Evolutionary conservation across 2,797 vertebrate species (phyloP).

Genomic region (Oophaga sylvatica): DNA sequence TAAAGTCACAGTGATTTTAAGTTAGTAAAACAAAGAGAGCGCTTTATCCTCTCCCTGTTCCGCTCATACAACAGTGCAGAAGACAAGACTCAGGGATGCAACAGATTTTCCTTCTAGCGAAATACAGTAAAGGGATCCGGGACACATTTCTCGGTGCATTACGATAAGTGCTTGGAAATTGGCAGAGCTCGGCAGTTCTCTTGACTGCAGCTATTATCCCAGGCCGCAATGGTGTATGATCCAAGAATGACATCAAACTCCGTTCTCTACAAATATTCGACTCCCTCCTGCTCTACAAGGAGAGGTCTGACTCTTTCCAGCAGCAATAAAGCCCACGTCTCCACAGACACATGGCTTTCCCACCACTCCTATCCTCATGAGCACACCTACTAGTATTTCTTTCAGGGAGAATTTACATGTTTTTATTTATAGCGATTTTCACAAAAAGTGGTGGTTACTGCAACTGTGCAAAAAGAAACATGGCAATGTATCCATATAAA

Average conservation of each 20-base stretch:
- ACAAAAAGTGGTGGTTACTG: not conserved
- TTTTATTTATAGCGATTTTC: not conserved
- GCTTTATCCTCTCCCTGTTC: not conserved
- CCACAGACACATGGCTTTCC: not conserved
- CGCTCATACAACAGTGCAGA: not conserved
- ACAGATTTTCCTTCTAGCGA: constrained; percentile 26
- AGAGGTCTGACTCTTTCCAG: not conserved
- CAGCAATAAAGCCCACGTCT: not conserved
- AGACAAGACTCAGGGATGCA: not conserved
- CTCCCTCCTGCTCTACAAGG: constrained; percentile 3
- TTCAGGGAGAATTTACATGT: not conserved
- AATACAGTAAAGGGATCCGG: not conserved
- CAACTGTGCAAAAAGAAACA: too few relatives aligned
- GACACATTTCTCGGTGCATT: not conserved
- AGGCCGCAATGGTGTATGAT: not conserved
- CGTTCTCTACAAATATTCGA: not conserved
- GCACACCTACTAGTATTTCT: not conserved
- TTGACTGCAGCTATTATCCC: constrained; percentile 16
- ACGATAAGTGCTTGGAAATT: constrained; percentile 30
- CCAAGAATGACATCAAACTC: constrained; percentile 53
- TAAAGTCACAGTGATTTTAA: not conserved
- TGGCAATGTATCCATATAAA: not conserved
- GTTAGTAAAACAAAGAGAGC: not conserved
- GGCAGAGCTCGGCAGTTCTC: constrained; percentile 18
- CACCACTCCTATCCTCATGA: not conserved